These are phyloP conservation scores for Botrylloides violaceus DNA, from an alignment of 23 tunicate genomes.

Conservation along the genomic window DNA sequence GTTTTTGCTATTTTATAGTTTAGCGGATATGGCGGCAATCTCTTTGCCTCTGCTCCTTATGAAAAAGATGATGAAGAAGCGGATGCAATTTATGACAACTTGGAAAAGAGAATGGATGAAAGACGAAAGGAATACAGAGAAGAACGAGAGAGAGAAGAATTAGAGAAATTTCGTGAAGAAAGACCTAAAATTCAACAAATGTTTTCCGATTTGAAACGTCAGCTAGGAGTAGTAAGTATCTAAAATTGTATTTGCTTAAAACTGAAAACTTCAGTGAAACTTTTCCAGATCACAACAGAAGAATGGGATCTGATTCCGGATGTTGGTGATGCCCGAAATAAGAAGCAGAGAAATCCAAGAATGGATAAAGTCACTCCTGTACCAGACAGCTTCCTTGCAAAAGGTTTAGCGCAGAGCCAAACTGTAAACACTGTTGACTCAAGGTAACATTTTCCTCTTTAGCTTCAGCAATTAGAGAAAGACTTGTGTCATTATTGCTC, in stretches of 20 bases:
- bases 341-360: conserved; percentile 82
- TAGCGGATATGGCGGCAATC: conserved; percentile 87
- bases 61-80: conserved; percentile 99
- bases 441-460: no score
- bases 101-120: conserved; percentile 96
- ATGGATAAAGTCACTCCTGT: conserved; percentile 88
- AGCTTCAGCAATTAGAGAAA: no score
- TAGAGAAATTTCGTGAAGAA: conserved; percentile 97
- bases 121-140: conserved; percentile 84
- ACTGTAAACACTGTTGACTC: conserved; percentile 75
- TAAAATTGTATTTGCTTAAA: neutral
- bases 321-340: conserved; percentile 96
- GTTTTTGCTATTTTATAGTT: conserved; percentile 37
- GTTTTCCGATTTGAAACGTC: conserved; percentile 89
- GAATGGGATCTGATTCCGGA: conserved; percentile 92
- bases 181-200: conserved; percentile 96
- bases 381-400: conserved; percentile 72
- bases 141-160: conserved; percentile 71
- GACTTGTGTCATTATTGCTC: no score
- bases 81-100: conserved; percentile 71
- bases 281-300: conserved; percentile 70
- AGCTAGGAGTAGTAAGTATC: conserved; percentile 46
- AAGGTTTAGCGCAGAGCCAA: conserved; percentile 66
- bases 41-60: conserved; percentile 82
- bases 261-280: no score